A percentile compares a stretch with the other conserved stretches of the same genome.
Evolutionary conservation across 2,888 invertebrate genomes (phyloP).

Genomic region (Trachelus troglodyta): DNA sequence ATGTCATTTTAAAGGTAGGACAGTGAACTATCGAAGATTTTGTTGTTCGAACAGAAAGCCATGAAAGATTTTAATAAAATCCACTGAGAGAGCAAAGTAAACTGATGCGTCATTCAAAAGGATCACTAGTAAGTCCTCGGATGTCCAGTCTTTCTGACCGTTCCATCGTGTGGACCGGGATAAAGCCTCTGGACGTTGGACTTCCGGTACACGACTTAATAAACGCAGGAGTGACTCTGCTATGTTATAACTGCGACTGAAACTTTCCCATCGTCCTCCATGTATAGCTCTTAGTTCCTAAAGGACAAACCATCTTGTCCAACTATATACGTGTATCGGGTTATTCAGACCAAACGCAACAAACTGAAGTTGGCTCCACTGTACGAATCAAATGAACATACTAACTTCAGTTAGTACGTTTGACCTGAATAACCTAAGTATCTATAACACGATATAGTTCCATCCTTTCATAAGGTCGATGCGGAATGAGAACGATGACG

Average conservation of each 20-base stretch:
- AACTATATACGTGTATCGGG: not conserved
- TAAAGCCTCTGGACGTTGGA: not conserved
- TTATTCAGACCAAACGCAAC: not conserved
- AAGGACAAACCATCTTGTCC: not conserved
- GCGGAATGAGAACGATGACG: not conserved
- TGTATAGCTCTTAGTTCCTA: not conserved
- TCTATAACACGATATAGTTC: not conserved
- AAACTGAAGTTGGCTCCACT: not conserved
- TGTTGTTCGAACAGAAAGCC: not conserved
- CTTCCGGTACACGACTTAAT: not conserved
- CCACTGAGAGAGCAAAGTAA: not conserved
- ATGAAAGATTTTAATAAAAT: not conserved
- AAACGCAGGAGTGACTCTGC: not conserved
- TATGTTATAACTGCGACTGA: not conserved
- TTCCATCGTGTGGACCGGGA: not conserved
- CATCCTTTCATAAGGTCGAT: not conserved
- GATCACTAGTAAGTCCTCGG: not conserved
- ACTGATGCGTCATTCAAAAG: not conserved
- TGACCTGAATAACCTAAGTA: not conserved
- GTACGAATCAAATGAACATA: not conserved
- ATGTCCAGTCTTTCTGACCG: not conserved
- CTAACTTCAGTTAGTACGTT: not conserved
- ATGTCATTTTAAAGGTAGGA: not conserved
- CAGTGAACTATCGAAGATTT: too few species aligned
- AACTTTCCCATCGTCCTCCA: not conserved